Base-by-base conservation (phyloP, 1,140 invertebrate genomes). In the Aleiodes sp. region DNA sequence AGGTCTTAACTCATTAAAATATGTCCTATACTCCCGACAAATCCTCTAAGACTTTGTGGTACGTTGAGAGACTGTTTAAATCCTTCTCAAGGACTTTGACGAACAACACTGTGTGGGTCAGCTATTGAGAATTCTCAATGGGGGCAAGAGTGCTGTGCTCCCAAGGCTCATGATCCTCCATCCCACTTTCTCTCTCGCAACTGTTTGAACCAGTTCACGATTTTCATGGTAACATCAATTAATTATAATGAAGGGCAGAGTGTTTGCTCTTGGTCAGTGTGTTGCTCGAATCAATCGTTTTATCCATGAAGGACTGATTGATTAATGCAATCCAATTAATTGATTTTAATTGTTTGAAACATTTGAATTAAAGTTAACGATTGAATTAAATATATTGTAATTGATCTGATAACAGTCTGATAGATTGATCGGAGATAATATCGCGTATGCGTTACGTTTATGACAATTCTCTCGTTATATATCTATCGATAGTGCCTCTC, bases 61-160 rank as follows among this genome's bases (percentile, higher is more conserved):
- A 16, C 46, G 46, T 21, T 52, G 21, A 52, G 46, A 52, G 46
- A 52, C 21, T 24, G 46, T 52, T 52, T 52, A 24, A 52, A 21
- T 52, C 16, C 46, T 21, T 52, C 46, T 52, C 46, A 21, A 21
- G 46, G 21, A 52, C 21, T 52, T 52, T 24, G 46, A 52, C 10
- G 26, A 52, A 52, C 46, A 24, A 24, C 26, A 52, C 26, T 52
- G 21, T 9, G 26, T 52, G 16, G 46, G 46, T 52, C 46, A 52
- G 46, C 21, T 16, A 16, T 24, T 21, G 46, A 52, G 16, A 52
- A 43, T 24, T 21, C 46, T 52, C n/a, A 52, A 52, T 52, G 16
- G 26, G 16, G 21, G n/a, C 46, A 52, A 52, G 9, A 24, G 21
- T 21, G 46, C 46, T 52, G n/a, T n/a, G n/a, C n/a, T n/a, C n/a